Base-by-base conservation (phyloP, 2,888 invertebrate genomes). In the Pimpla rufipes region DNA sequence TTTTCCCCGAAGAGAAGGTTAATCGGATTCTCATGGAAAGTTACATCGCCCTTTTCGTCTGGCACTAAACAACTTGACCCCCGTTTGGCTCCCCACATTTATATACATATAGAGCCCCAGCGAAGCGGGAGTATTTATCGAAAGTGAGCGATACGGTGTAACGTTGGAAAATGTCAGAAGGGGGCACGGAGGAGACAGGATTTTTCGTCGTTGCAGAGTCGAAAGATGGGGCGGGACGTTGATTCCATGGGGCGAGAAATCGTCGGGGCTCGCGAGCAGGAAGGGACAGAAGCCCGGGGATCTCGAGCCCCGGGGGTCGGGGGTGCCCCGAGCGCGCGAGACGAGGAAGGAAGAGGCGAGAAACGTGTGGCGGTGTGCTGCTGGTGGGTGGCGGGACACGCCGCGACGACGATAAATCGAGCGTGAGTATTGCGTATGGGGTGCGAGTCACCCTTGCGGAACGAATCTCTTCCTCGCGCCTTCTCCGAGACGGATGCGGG, bases 231-330 rank as follows among this genome's bases (percentile, higher is more conserved):
- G 52, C 16, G 59, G 59, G 57, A 59, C 23, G 40, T 77, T 85
- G 85, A 85, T 79, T 82, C 83, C 82, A 47, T 62, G 79, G 81
- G 73, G 62, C 62, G 87, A 86, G 84, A 88, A 88, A 85, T 88
- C 88, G 85, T 79, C 71, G 74, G 62, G 68, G 80, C 71, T 59
- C n/a, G 29, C 29, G 23, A 70, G 67, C 82, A 84, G 80, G 35
- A 42, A 64, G 78, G 68, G 67, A 68, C 13, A 35, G 59, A 11
- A 59, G 47, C 55, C 16, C 70, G 84, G 75, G 62, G 42, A 35
- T 75, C 40, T 78, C 75, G 57, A 21, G 55, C 45, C 52, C 83
- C 21, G 73, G 71, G 78, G 50, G 68, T 35, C 62, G 57, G 62
- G 50, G 47, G 55, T 57, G 47, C 57, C 67, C 57, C 42, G 79